Evolutionary conservation across 2,888 invertebrate genomes (phyloP).

Genomic region (Galeruca laticollis): DNA sequence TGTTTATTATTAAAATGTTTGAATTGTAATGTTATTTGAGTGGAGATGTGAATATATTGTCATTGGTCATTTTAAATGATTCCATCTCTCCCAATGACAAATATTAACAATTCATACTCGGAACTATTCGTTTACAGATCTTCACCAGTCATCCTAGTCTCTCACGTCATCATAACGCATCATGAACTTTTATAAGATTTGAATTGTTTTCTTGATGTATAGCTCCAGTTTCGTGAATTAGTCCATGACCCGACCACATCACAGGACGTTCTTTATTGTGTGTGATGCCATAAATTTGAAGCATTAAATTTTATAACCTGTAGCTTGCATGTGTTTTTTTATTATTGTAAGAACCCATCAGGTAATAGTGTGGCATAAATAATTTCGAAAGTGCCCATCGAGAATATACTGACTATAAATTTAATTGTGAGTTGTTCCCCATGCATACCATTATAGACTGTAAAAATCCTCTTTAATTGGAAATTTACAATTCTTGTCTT

Average conservation of each 20-base stretch:
- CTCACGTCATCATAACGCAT: no score
- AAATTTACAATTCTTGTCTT: slow-evolving; percentile 49
- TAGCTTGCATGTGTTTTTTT: slow-evolving; percentile 55
- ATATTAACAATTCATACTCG: no score
- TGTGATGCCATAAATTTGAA: slow-evolving; percentile 57
- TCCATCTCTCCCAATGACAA: no score
- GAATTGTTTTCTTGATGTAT: background rate
- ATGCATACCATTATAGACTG: slow-evolving; percentile 50
- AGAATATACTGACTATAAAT: slow-evolving; percentile 57
- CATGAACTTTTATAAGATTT: background rate
- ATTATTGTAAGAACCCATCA: slow-evolving; percentile 55
- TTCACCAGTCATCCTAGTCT: no score
- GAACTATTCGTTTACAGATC: no score
- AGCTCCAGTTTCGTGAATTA: slow-evolving; percentile 53
- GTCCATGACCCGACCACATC: slow-evolving; percentile 52
- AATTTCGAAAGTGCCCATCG: slow-evolving; percentile 57
- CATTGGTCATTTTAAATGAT: no score
- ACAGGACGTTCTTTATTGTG: slow-evolving; percentile 56
- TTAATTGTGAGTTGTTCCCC: slow-evolving; percentile 55
- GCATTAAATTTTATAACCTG: slow-evolving; percentile 58
- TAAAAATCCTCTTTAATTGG: slow-evolving; percentile 51
- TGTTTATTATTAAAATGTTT: no score
- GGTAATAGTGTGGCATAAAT: slow-evolving; percentile 57
- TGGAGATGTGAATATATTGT: no score
- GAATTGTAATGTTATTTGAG: no score